These are phyloP conservation scores for Osmoderma eremita DNA, from an alignment of 2,888 invertebrate genomes.

Conservation along the genomic window DNA sequence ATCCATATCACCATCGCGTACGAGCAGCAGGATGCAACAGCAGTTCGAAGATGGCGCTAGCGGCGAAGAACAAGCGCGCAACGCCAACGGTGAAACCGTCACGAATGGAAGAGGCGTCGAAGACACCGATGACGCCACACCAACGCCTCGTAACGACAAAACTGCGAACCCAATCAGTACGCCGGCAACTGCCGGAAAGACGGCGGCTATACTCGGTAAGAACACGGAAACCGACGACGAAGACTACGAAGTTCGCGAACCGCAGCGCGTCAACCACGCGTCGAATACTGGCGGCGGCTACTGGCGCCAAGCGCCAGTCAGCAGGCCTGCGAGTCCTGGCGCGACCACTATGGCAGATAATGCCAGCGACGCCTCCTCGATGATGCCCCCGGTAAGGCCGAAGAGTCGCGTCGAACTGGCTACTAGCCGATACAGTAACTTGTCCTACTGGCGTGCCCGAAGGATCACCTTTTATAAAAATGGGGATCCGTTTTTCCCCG, in stretches of 20 bases:
- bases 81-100: conserved; percentile 55
- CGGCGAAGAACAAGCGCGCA: conserved; percentile 52
- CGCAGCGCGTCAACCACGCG: conserved; percentile 63
- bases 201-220: conserved; percentile 53
- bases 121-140: conserved; percentile 62
- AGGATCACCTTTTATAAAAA: conserved; percentile 92
- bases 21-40: conserved; percentile 61
- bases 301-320: conserved; percentile 66
- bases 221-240: conserved; percentile 59
- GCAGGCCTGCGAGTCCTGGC: conserved; percentile 65
- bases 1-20: conserved; percentile 62
- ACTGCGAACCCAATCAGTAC: conserved; percentile 51
- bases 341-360: conserved; percentile 68
- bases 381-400: conserved; percentile 68
- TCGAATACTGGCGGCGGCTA: conserved; percentile 63
- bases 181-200: conserved; percentile 52
- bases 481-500: conserved; percentile 92
- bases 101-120: conserved; percentile 58
- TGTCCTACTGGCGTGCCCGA: conserved; percentile 88
- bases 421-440: conserved; percentile 74
- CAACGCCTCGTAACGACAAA: conserved; percentile 62
- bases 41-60: conserved; percentile 62
- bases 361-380: conserved; percentile 70
- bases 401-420: conserved; percentile 69
- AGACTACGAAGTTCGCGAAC: conserved; percentile 53